These are phyloP conservation scores for Holacanthella duospinosa DNA, from an alignment of 2,888 invertebrate species.

Conservation along the genomic window DNA sequence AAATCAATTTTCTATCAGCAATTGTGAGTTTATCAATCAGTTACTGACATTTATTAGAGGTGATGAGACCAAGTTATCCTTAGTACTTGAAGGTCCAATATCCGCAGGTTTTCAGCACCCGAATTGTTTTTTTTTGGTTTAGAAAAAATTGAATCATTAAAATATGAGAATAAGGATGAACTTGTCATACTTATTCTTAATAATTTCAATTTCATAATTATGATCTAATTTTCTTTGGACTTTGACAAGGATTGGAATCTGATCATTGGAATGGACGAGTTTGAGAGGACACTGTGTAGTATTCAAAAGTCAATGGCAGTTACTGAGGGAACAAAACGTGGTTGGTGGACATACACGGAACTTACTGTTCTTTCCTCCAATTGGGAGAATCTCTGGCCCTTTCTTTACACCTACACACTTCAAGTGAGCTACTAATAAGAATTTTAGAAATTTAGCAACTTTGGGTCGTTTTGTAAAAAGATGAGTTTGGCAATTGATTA, in stretches of 20 bases:
- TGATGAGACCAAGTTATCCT: too few species aligned
- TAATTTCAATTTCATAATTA: conserved; percentile 8
- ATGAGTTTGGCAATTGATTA: too few species aligned
- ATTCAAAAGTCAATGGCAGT: conserved; percentile 63
- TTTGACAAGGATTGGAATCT: conserved; percentile 69
- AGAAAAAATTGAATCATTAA: too few species aligned
- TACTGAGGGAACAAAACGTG: conserved; percentile 58
- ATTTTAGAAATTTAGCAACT: background rate
- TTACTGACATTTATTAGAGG: background rate
- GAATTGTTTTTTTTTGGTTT: too few species aligned
- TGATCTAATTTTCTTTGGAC: conserved; percentile 3
- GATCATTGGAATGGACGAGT: conserved; percentile 63
- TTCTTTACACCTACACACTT: conserved; percentile 47
- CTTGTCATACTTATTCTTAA: background rate
- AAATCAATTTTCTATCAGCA: conserved; percentile 76
- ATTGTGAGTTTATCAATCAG: conserved; percentile 56
- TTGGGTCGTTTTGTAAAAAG: too few species aligned
- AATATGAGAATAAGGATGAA: too few species aligned
- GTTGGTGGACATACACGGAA: conserved; percentile 76
- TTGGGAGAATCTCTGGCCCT: conserved; percentile 39
- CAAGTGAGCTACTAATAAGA: conserved; percentile 39
- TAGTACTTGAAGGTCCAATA: too few species aligned
- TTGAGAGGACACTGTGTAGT: conserved; percentile 58
- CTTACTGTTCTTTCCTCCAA: conserved; percentile 50
- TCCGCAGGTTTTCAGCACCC: too few species aligned